Conservation (phyloP, 2,113 vertebrate genomes). For the Pogona vitticeps region DNA sequence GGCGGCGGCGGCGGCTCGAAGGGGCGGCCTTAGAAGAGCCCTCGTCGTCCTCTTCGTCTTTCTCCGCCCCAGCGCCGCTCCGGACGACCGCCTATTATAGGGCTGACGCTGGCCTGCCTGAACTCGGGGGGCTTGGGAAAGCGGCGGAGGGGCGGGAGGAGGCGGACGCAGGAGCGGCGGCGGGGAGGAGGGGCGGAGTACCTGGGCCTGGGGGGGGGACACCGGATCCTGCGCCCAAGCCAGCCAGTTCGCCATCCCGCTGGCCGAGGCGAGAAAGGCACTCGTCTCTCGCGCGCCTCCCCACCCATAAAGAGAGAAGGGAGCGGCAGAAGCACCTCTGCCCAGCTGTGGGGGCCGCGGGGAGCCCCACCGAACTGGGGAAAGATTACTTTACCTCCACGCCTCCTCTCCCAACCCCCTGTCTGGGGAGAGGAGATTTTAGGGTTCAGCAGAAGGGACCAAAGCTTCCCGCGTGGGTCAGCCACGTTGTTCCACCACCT, state of each 20-base stretch:
- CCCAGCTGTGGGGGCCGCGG: rapidly evolving
- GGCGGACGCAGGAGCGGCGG: constrained; percentile 11
- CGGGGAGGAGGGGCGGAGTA: constrained; percentile 39
- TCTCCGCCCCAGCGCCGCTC: constrained; percentile 54
- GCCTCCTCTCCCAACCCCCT: background rate
- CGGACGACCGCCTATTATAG: constrained; percentile 58
- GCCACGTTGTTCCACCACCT: too few relatives aligned
- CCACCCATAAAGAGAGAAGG: background rate
- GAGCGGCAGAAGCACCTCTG: background rate
- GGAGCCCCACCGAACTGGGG: background rate
- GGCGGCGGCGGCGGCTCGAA: constrained; percentile 34
- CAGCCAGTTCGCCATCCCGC: constrained; percentile 37
- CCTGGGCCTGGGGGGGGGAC: constrained; percentile 10
- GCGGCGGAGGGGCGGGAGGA: constrained; percentile 36
- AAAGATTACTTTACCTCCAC: background rate
- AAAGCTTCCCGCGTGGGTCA: too few relatives aligned
- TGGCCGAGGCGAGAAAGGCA: background rate
- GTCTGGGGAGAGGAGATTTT: background rate
- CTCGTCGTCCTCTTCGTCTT: background rate
- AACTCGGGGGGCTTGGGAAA: constrained; percentile 35
- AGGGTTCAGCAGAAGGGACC: too few relatives aligned
- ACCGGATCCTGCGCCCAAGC: constrained; percentile 42
- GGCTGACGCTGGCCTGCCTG: constrained; percentile 20
- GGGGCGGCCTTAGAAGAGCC: constrained; percentile 44
- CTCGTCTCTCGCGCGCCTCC: rapidly evolving